Percentiles rank a stretch among this genome's conserved stretches.
phyloP scores from a whole-genome alignment of 2,797 vertebrate genomes.

The Diplodus puntazzo region DNA sequence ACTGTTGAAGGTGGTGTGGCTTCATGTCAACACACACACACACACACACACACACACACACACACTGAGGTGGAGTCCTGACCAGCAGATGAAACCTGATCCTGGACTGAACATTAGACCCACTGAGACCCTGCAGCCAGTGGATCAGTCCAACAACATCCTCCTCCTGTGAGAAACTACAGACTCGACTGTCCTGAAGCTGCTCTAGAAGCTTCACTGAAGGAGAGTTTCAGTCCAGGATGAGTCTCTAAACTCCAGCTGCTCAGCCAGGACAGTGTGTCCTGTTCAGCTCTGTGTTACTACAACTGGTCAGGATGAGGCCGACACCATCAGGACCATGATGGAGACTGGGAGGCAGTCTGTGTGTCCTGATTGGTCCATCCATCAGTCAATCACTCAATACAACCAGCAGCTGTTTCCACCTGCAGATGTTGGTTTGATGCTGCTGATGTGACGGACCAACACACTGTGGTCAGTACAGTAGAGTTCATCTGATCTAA shows the following conservation, averaged over 20 bases:
- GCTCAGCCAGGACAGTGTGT: neutral
- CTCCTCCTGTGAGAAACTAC: constrained; percentile 6
- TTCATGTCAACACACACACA: constrained; percentile 1
- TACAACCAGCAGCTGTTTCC: neutral
- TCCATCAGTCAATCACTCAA: neutral
- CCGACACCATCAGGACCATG: neutral
- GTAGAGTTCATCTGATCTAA: neutral
- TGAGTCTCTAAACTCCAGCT: neutral
- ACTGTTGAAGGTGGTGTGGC: constrained; percentile 2
- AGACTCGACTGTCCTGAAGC: neutral
- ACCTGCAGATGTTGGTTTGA: neutral
- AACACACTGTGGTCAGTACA: neutral
- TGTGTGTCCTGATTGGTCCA: neutral
- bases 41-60: neutral
- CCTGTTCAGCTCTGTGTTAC: constrained; percentile 12
- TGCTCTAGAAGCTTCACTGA: constrained; percentile 6
- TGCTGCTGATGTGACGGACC: neutral
- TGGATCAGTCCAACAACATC: neutral
- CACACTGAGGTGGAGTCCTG: neutral
- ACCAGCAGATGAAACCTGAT: constrained; percentile 7
- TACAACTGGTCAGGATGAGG: constrained; percentile 11
- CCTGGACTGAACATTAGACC: neutral
- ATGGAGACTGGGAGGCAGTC: constrained; percentile 15
- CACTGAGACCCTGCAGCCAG: constrained; percentile 8
- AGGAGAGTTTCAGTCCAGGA: constrained; percentile 19